These are phyloP conservation scores for Sphinx pinastri DNA, from an alignment of 2,888 invertebrate species.

Conservation along the genomic window DNA sequence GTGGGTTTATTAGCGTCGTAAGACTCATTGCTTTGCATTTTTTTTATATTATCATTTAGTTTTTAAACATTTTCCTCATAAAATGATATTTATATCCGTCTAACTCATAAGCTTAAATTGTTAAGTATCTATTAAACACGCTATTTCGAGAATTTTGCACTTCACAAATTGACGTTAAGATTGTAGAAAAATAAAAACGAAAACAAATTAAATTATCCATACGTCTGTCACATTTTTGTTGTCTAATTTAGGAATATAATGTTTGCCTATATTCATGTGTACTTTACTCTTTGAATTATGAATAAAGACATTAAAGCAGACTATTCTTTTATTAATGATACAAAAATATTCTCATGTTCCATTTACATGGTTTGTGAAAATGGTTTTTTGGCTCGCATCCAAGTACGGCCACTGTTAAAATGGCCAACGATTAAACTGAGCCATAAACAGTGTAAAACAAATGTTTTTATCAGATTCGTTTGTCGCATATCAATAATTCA, in stretches of 20 bases:
- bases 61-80: no score
- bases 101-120: neutral
- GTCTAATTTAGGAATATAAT: neutral
- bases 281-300: neutral
- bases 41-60: no score
- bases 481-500: constrained; percentile 79
- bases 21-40: no score
- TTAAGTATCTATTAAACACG: neutral
- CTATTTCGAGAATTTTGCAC: neutral
- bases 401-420: constrained; percentile 51
- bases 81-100: neutral
- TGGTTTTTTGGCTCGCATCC: constrained; percentile 46
- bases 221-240: neutral
- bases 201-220: no score
- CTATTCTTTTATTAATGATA: constrained; percentile 32
- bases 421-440: constrained; percentile 59
- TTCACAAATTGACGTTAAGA: neutral
- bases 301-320: constrained; percentile 35
- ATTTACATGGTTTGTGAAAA: constrained; percentile 32
- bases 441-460: constrained; percentile 72
- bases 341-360: constrained; percentile 23
- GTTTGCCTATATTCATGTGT: neutral
- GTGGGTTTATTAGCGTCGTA: no score
- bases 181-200: no score
- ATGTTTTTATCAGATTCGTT: constrained; percentile 77